Evolutionary conservation across 2,113 vertebrate species (phyloP).

Genomic region (Gymnobelideus leadbeateri): DNA sequence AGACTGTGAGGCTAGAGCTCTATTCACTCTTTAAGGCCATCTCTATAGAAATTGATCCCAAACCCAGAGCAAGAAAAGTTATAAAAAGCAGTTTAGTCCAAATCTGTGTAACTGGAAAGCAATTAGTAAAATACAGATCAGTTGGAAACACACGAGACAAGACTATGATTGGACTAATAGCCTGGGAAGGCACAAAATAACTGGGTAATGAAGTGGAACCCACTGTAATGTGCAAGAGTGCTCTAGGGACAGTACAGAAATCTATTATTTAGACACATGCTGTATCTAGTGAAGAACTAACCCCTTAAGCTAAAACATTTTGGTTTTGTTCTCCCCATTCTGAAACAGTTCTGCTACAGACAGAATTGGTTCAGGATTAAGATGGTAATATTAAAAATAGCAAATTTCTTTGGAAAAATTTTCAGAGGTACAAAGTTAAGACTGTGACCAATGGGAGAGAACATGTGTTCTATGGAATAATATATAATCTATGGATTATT

Average conservation of each 20-base stretch:
- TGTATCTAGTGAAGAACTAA: constrained; percentile 55
- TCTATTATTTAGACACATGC: constrained; percentile 68
- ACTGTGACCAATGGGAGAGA: constrained; percentile 31
- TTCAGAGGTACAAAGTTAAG: constrained; percentile 27
- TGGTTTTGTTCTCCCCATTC: constrained; percentile 71
- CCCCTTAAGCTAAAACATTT: constrained; percentile 67
- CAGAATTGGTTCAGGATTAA: constrained; percentile 21
- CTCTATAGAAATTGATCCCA: constrained; percentile 47
- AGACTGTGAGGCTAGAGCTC: not conserved
- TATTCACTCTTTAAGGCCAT: constrained; percentile 16
- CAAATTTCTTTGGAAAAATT: constrained; percentile 35
- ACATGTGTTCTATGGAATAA: constrained; percentile 22
- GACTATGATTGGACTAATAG: constrained; percentile 66
- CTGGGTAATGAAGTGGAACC: constrained; percentile 68
- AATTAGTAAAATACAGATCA: constrained; percentile 62
- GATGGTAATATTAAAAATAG: constrained; percentile 42
- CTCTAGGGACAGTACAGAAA: constrained; percentile 56
- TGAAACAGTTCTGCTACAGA: constrained; percentile 54
- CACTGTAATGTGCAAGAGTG: constrained; percentile 34
- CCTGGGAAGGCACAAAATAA: constrained; percentile 64
- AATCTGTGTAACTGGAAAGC: not conserved
- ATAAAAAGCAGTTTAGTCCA: constrained; percentile 35
- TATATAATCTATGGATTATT: not conserved
- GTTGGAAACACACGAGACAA: constrained; percentile 56
- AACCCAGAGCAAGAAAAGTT: constrained; percentile 59